Evolutionary conservation across 2,797 vertebrate species (phyloP).

Genomic region (Limnodromus scolopaceus): DNA sequence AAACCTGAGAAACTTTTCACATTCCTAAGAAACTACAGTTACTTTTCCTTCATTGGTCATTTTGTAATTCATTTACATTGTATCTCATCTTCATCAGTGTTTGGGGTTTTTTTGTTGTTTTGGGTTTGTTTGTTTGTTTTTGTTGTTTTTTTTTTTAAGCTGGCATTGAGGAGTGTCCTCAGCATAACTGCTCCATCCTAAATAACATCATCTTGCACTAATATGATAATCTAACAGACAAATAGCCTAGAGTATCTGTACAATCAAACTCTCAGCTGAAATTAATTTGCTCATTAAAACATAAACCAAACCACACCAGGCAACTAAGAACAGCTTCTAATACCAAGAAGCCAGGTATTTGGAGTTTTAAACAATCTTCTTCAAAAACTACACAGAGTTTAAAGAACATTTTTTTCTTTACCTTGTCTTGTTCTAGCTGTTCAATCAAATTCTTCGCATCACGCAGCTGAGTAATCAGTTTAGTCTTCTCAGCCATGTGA

Average conservation of each 20-base stretch:
- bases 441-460: constrained; percentile 97
- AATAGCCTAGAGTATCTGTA: not conserved
- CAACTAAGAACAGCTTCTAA: constrained; percentile 8
- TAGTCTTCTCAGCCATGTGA: constrained; percentile 94
- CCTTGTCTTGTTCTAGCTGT: constrained; percentile 99
- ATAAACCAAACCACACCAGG: not conserved
- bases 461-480: constrained; percentile 93
- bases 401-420: constrained; percentile 67
- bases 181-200: not conserved
- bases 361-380: not conserved
- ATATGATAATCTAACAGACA: not conserved
- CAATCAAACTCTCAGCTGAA: not conserved
- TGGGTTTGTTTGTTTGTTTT: not conserved
- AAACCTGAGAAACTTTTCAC: not conserved
- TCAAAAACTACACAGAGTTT: not conserved
- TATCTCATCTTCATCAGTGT: not conserved
- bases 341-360: not conserved
- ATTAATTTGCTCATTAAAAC: not conserved
- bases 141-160: not conserved
- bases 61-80: not conserved
- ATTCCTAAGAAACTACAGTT: not conserved
- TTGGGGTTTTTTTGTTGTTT: not conserved
- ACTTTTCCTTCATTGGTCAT: not conserved
- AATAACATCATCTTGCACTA: not conserved
- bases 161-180: not conserved